Base-by-base conservation (phyloP, 2,888 invertebrate genomes). In the Acholoe squamosa region DNA sequence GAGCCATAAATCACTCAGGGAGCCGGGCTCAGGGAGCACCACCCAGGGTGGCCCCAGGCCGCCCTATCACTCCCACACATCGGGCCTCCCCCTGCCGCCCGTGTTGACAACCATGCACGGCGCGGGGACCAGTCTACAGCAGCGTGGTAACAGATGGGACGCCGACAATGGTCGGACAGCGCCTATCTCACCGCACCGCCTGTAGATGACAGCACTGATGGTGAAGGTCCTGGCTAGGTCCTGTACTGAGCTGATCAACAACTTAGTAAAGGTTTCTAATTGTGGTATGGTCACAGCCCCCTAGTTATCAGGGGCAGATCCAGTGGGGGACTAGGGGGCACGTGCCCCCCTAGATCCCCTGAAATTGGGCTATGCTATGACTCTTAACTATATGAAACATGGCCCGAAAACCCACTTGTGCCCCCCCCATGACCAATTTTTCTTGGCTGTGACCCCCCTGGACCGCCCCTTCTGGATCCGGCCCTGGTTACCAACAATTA, bases 161-260 rank as follows among this genome's bases (percentile, higher is more conserved):
- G 61, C 71, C 71, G 71, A 28, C 31, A 71, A 71, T 28, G 25
- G 71, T 14, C 14, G 71, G 71, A 71, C 43, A 61, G n/a, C 7
- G 71, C 28, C 5, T 71, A 71, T 28, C 71, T 61, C 43, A 10
- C 43, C 43, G 43, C 43, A 19, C 61, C 14, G 61, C 61, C 61
- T n/a, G 61, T n/a, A 61, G 71, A 71, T 71, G 71, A 28, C 71
- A 71, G 71, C 71, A 71, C 71, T 71, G 71, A 71, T 71, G 71
- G 71, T 25, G 71, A 5, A 7, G 71, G 31, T 28, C 12, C 25
- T 28, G 71, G 67, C 5, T 0, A 28, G 28, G 71, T 71, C 71
- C 25, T 25, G 14, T 16, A 67, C 54, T 19, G n/a, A n/a, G 43
- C 43, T 43, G 3, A 7, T 10, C 43, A 43, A 43, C 43, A 43